These are phyloP conservation scores for Protodeltote pygarga DNA, from an alignment of 2,888 invertebrate species.

Conservation along the genomic window DNA sequence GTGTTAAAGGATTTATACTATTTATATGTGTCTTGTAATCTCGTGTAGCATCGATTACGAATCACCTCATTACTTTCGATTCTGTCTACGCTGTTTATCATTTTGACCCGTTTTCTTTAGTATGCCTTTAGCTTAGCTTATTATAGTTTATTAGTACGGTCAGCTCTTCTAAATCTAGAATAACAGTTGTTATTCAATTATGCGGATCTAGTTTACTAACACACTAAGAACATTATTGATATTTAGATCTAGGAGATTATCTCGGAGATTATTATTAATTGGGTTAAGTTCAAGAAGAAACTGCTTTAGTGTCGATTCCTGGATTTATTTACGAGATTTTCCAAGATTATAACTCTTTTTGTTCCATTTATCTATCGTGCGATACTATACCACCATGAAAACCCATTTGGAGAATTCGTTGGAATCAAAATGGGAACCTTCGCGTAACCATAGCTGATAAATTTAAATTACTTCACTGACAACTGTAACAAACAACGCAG, in stretches of 20 bases:
- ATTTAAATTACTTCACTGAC: slow-evolving; percentile 69
- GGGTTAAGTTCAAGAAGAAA: no score
- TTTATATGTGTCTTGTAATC: slow-evolving; percentile 11
- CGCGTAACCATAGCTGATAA: slow-evolving; percentile 57
- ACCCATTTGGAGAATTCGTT: slow-evolving; percentile 28
- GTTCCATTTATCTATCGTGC: slow-evolving; percentile 7
- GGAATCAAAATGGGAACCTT: slow-evolving; percentile 37
- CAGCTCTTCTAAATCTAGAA: no score
- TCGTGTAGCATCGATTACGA: slow-evolving; percentile 1
- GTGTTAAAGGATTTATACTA: slow-evolving; percentile 17
- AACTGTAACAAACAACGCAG: slow-evolving; percentile 73
- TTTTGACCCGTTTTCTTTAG: background rate
- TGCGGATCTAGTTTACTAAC: no score
- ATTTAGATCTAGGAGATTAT: no score
- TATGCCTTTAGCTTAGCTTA: background rate
- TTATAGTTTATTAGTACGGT: no score
- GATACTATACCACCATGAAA: slow-evolving; percentile 40
- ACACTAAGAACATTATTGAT: no score
- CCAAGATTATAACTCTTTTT: slow-evolving; percentile 15
- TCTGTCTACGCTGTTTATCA: background rate
- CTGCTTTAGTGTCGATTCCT: background rate
- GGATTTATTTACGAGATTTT: slow-evolving; percentile 5
- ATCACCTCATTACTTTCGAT: background rate
- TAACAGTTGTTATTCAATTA: no score
- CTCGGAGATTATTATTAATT: no score